Evolutionary conservation across 2,888 invertebrate genomes (phyloP), one percentile per base, ranked within the genome.

Genomic region (Cheilosia vulpina): DNA sequence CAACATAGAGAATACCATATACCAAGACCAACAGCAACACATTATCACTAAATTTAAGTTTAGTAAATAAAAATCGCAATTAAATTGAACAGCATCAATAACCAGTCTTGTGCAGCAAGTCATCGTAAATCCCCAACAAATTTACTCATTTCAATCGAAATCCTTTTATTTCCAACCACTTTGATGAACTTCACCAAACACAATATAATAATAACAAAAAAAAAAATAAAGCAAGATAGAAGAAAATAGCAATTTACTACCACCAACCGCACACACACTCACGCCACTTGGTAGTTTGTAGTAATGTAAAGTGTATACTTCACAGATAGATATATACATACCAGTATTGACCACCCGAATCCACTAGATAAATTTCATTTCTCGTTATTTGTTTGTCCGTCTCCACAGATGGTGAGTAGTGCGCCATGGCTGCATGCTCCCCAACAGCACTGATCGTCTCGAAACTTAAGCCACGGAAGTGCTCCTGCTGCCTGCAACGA

Each of bases 391-490:
- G 92, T 55, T 94, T 92, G 55, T 94, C 94, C 9, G 95, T 93
- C 38, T 94, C 93, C 38, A 90, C 88, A 2, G 92, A 90, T 0
- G 97, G 96, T 47, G 93, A 92, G 93, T 98, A 98, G 93, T 99
- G 98, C 87, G 98, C 97, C 27, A 98, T 94, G 2, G 98, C 97
- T 0, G 96, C 97, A 92, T 98, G 96, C 5, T 96, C 94, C 0
- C 98, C 98, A 19, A 95, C 95, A 0, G 97, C 96, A 11, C 98
- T 96, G 87, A 98, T 98, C 0, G 98, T 97, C 69, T 93, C 93
- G 91, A 98, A 98, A 88, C 98, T 98, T 0, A 95, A 94, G 0
- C 97, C 96, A 87, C 96, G 93, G 91, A 95, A 97, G 88, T 95
- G 94, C 1, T 94, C 93, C 89, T 96, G 95, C 41, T 94, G 93